phyloP scores from a whole-genome alignment of 2,113 vertebrate species.

The Lanius collurio region DNA sequence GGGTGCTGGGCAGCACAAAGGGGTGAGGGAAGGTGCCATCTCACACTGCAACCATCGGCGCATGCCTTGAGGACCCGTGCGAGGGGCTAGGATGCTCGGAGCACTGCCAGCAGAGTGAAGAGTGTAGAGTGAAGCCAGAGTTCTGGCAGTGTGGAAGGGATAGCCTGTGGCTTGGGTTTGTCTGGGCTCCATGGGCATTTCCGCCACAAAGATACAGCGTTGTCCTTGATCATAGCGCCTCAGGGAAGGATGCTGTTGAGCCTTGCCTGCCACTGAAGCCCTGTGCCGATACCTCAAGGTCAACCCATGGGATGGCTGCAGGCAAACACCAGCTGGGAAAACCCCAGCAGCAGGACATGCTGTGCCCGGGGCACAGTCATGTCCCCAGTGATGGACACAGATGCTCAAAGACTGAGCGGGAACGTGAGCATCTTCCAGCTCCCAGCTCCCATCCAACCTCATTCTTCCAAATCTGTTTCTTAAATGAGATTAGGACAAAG shows the following conservation, averaged over 20 bases:
- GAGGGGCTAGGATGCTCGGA: neutral
- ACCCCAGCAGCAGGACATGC: neutral
- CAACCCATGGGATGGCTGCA: neutral
- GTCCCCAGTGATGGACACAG: neutral
- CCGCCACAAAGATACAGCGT: accelerated
- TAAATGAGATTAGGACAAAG: neutral
- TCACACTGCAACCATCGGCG: accelerated
- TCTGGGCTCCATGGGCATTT: neutral
- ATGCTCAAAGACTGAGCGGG: accelerated
- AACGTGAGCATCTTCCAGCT: neutral
- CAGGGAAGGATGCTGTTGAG: neutral
- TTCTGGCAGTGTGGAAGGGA: neutral
- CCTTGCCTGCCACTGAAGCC: neutral
- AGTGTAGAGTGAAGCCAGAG: neutral
- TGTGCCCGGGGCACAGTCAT: neutral
- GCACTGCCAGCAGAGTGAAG: neutral
- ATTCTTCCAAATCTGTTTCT: neutral
- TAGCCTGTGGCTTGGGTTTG: neutral
- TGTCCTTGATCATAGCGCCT: neutral
- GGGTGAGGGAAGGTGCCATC: neutral
- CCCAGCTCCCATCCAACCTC: neutral
- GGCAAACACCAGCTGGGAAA: neutral
- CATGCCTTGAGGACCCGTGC: accelerated
- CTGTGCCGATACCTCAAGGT: neutral
- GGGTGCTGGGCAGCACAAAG: neutral